These are phyloP conservation scores for Schizothorax lantsangensis DNA, from an alignment of 2,797 vertebrate genomes.

Conservation along the genomic window DNA sequence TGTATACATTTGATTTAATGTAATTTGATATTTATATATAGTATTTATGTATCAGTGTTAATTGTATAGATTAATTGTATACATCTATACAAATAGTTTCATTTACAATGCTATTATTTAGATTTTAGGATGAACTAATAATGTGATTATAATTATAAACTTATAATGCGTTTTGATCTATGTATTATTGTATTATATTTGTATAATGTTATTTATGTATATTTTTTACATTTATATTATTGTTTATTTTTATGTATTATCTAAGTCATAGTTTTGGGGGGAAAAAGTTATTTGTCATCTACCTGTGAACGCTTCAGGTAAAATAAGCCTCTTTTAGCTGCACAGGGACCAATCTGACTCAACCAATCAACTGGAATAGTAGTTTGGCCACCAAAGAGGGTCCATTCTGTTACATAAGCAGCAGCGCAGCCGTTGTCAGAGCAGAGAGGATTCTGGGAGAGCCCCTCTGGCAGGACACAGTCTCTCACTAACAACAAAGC, in stretches of 20 bases:
- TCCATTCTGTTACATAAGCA: constrained; percentile 29
- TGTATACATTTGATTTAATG: no score
- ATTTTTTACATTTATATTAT: background rate
- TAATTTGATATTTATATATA: no score
- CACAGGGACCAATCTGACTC: background rate
- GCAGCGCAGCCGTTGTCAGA: background rate
- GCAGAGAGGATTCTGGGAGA: constrained; percentile 38
- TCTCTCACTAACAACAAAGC: constrained; percentile 19
- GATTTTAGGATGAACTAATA: no score
- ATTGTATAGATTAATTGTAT: no score
- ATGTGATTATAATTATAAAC: no score
- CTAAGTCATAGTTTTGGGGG: background rate
- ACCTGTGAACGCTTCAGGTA: background rate
- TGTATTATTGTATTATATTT: no score
- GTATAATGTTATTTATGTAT: no score
- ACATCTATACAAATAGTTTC: no score
- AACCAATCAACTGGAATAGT: constrained; percentile 8
- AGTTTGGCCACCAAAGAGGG: constrained; percentile 10
- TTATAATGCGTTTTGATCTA: no score
- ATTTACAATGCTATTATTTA: no score
- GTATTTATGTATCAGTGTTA: no score
- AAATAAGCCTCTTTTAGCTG: background rate
- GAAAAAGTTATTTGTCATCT: background rate
- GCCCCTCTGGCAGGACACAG: constrained; percentile 24
- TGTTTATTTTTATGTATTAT: background rate